These are phyloP conservation scores for Steatocranus sp. DNA, from an alignment of 2,797 vertebrate species.

Conservation along the genomic window DNA sequence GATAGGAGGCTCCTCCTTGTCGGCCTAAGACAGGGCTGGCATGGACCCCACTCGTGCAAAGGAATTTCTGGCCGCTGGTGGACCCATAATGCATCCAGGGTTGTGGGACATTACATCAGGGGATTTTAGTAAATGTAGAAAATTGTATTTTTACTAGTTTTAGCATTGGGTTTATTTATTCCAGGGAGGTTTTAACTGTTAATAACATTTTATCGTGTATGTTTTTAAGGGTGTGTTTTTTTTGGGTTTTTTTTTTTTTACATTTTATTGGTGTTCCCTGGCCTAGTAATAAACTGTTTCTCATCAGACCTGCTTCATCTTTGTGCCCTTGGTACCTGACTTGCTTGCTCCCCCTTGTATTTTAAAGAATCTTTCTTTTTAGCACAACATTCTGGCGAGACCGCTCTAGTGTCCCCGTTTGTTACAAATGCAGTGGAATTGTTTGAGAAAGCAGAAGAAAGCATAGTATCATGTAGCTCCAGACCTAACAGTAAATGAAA, in stretches of 20 bases:
- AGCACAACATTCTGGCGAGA: not conserved
- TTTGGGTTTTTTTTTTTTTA: too few species aligned
- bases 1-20: not conserved
- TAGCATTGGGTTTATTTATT: not conserved
- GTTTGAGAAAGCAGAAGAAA: not conserved
- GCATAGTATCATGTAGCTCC: not conserved
- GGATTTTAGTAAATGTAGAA: not conserved
- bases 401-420: not conserved
- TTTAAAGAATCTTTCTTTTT: not conserved
- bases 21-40: fast-evolving
- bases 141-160: not conserved
- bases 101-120: not conserved
- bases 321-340: not conserved
- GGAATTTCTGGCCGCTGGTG: not conserved
- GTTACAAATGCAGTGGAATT: not conserved
- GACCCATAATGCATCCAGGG: not conserved
- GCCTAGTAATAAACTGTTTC: not conserved
- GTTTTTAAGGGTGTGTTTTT: too few species aligned
- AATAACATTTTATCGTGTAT: not conserved
- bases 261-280: not conserved
- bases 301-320: not conserved
- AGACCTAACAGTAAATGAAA: not conserved
- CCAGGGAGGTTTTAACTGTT: not conserved
- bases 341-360: not conserved
- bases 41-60: fast-evolving